Evolutionary conservation across 2,797 vertebrate species (phyloP).

Genomic region (Hipposideros larvatus): DNA sequence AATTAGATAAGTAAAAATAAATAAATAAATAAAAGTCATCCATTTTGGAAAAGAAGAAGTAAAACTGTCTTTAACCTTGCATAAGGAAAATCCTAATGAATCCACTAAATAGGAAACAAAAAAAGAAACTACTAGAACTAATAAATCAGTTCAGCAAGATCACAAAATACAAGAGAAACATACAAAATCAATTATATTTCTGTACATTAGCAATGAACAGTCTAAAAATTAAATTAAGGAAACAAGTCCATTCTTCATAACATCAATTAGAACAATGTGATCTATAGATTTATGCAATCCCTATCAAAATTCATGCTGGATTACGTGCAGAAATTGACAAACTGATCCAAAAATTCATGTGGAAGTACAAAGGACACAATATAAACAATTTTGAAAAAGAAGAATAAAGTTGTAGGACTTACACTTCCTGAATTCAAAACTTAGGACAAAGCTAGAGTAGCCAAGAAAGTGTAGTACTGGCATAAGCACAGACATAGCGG

Average conservation of each 20-base stretch:
- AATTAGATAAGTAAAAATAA: background rate
- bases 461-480: background rate
- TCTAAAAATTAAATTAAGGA: slow-evolving; percentile 30
- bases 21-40: background rate
- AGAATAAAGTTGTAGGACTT: background rate
- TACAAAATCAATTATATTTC: background rate
- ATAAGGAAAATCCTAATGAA: background rate
- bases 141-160: background rate
- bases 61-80: background rate
- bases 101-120: background rate
- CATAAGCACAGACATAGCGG: background rate
- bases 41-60: background rate
- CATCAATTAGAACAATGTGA: background rate
- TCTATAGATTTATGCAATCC: background rate
- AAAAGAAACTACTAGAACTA: background rate
- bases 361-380: background rate
- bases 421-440: background rate
- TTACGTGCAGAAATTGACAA: background rate
- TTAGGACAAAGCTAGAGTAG: background rate
- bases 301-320: background rate
- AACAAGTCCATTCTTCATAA: background rate
- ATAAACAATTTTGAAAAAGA: background rate
- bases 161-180: background rate
- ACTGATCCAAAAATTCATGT: background rate
- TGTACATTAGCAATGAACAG: background rate